These are phyloP conservation scores for Lontra canadensis DNA, from an alignment of 2,113 vertebrate species.

Conservation along the genomic window DNA sequence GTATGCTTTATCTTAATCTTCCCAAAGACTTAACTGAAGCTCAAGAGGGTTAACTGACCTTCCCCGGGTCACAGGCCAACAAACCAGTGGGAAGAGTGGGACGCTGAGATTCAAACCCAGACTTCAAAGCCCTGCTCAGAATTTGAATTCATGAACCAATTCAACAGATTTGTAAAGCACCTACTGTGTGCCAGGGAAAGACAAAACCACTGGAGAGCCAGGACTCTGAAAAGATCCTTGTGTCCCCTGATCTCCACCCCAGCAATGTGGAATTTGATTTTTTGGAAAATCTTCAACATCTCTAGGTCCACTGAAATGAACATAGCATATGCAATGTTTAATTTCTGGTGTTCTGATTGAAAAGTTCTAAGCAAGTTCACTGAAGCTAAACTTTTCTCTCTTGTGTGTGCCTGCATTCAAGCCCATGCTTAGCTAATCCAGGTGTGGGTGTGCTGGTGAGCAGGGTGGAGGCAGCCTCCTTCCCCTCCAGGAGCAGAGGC, in stretches of 20 bases:
- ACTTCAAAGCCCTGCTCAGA: background rate
- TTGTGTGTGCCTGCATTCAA: too few species aligned
- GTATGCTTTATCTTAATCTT: background rate
- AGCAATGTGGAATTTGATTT: background rate
- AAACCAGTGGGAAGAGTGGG: background rate
- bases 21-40: background rate
- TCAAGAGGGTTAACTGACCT: background rate
- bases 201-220: background rate
- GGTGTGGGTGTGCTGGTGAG: background rate
- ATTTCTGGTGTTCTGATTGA: background rate
- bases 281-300: background rate
- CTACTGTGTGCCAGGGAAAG: background rate
- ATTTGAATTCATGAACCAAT: background rate
- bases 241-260: too few species aligned
- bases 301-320: background rate
- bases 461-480: accelerated
- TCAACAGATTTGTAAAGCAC: background rate
- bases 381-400: background rate
- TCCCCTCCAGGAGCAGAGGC: background rate
- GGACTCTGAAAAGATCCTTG: background rate
- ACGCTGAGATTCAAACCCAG: background rate
- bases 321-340: background rate
- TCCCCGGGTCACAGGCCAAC: background rate
- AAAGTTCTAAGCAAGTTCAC: background rate
- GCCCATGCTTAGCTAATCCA: background rate